Evolutionary conservation across 2,888 invertebrate genomes (phyloP), one percentile per base, ranked within the genome.

Genomic region (Melipona beecheii): DNA sequence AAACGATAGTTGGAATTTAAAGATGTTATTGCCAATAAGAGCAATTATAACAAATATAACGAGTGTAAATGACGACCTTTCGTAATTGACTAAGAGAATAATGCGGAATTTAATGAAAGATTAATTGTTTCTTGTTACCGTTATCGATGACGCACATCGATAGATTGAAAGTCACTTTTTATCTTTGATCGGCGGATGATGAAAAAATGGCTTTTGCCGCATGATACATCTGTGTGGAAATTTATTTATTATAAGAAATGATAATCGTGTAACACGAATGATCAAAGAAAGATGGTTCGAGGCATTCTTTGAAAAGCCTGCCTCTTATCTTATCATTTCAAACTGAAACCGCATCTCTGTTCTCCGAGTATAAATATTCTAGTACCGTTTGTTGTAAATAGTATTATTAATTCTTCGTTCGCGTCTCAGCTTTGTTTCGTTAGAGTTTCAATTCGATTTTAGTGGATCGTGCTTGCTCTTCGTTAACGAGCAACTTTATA

Each of bases 321-420:
- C 15, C 1, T 52, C n/a, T 81, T 77, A 77, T 80, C 81, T 80
- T 82, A 82, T 74, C 81, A 36, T 52, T 27, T 2, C 24, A 56
- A 73, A 79, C 56, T 60, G 60, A 73, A 56, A 62, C 52, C 24
- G 21, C 58, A 54, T 49, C 31, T 49, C 24, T 24, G 50, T 65
- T 13, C 19, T 49, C 13, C 52, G 17, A 9, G 11, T 80, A 79
- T 79, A 81, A 79, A 79, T 73, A 79, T 68, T 73, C 64, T 72
- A 78, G 60, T 69, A 27, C 24, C 54, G n/a, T 56, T 62, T 2
- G n/a, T 17, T 17, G 0, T 9, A 24, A 49, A 6, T 58, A 65
- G 64, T 62, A 13, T 11, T 15, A 15, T 11, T n/a, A 15, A 21
- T 50, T 24, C 43, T 0, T 24, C n/a, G 0, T 56, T 68, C 11